Percentiles rank a stretch among this genome's conserved stretches.
phyloP scores from a whole-genome alignment of 2,888 invertebrate species.

The Coelinius sp. region DNA sequence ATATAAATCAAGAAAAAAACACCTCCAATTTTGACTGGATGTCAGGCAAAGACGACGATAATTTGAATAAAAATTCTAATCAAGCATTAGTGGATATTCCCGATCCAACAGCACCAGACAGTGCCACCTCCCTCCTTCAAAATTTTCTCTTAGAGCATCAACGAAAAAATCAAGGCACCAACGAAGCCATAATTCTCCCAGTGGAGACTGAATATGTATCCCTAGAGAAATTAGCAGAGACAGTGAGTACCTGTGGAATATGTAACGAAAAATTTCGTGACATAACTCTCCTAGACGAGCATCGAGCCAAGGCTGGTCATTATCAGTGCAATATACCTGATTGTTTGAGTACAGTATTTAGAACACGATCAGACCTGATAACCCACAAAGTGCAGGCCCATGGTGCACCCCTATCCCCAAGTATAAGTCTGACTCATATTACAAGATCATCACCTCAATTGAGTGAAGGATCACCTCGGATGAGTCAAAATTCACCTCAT shows the following conservation, averaged over 20 bases:
- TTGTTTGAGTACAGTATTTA: conserved; percentile 63
- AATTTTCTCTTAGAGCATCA: conserved; percentile 66
- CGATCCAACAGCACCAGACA: conserved; percentile 42
- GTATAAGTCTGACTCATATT: conserved; percentile 50
- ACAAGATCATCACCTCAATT: conserved; percentile 57
- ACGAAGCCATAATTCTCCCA: conserved; percentile 41
- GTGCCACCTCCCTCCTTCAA: conserved; percentile 60
- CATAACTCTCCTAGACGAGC: conserved; percentile 73
- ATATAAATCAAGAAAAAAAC: conserved; percentile 20
- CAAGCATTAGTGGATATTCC: conserved; percentile 46
- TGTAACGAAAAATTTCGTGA: conserved; percentile 77
- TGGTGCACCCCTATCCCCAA: conserved; percentile 59
- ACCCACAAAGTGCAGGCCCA: conserved; percentile 65
- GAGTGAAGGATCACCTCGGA: conserved; percentile 51
- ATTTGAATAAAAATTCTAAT: conserved; percentile 41
- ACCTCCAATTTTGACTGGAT: background rate
- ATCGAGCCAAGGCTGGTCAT: conserved; percentile 74
- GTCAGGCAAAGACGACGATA: background rate
- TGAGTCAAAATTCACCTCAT: conserved; percentile 53
- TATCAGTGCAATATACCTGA: conserved; percentile 71
- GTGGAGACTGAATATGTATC: conserved; percentile 77
- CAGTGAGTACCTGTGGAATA: conserved; percentile 75
- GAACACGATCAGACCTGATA: conserved; percentile 58
- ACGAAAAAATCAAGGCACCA: conserved; percentile 48
- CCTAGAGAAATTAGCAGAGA: conserved; percentile 75